Evolutionary conservation across 2,113 vertebrate genomes (phyloP), one percentile per base, ranked within the genome.

Genomic region (Falcunculus frontatus): DNA sequence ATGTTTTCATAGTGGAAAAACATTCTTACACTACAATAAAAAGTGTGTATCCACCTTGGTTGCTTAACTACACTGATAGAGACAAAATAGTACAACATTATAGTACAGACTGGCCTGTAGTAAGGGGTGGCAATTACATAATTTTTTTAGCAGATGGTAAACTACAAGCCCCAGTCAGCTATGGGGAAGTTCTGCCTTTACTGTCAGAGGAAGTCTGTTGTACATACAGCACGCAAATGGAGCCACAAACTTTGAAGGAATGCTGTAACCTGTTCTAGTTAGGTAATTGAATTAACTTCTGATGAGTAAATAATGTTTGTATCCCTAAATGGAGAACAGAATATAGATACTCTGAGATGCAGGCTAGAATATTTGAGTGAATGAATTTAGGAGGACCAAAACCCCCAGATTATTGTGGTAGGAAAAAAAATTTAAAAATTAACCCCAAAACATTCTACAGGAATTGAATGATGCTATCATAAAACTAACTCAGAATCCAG

Each of bases 21-120:
- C 8, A 67, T 52, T 72, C 68, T 77, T 41, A 35, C 26, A 29
- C 4, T n/a, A 23, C 55, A 63, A 70, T 37, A 59, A 23, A 25
- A 68, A 11, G 22, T 1, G 4, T 35, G 8, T 19, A 32, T 60
- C 8, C 5, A 26, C 26, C 1, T 4, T 47, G 10, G 39, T 44
- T 41, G 23, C 56, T 82, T 52, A 76, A 69, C 18, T 52, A 32
- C 60, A 83, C 16, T 16, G n/a, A 57, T 33, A 32, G 0, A 80
- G 76, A 49, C 22, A 35, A 85, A 87, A n/a, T 32, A 69, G 78
- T 30, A 55, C 7, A 65, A 77, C 16, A 70, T 78, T 18, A 13
- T 50, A 39, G 42, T 25, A 74, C 33, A 67, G 63, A 42, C 32
- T 9, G 35, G 26, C 32, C 75, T 69, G n/a, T 55, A 85, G 62